Evolutionary conservation across 2,797 vertebrate genomes (phyloP).

Genomic region (Buceros bicornis): DNA sequence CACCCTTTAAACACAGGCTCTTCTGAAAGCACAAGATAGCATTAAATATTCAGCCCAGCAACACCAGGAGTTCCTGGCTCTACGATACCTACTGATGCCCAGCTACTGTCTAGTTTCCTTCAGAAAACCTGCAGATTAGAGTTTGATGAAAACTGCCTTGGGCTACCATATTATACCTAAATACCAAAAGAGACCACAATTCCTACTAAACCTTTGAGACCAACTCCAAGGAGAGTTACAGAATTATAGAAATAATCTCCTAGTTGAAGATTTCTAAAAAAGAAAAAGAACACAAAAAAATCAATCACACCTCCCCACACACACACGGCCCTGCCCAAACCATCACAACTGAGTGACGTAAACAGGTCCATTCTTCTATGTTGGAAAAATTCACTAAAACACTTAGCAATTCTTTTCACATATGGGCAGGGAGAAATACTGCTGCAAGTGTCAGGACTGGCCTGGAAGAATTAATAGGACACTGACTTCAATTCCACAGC

Average conservation of each 20-base stretch:
- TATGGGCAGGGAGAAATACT: background rate
- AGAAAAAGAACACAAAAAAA: rapidly evolving
- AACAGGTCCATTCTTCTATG: background rate
- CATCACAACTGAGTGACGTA: background rate
- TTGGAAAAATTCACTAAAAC: background rate
- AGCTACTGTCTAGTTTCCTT: background rate
- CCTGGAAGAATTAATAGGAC: background rate
- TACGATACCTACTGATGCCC: rapidly evolving
- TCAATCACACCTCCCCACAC: background rate
- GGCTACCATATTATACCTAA: background rate
- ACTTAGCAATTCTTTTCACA: background rate
- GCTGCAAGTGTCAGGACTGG: background rate
- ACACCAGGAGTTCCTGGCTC: background rate
- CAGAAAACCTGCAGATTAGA: background rate
- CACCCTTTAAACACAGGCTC: background rate
- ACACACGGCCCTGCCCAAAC: background rate
- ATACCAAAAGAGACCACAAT: background rate
- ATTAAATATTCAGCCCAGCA: background rate
- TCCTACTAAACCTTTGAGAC: background rate
- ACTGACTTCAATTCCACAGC: background rate
- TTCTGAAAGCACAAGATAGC: background rate
- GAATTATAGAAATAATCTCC: background rate
- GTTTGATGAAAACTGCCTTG: background rate
- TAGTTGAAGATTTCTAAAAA: background rate
- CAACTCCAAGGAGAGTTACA: background rate